Evolutionary conservation across 1,140 invertebrate species (phyloP), one percentile per base, ranked within the genome.

Genomic region (Maniola jurtina): DNA sequence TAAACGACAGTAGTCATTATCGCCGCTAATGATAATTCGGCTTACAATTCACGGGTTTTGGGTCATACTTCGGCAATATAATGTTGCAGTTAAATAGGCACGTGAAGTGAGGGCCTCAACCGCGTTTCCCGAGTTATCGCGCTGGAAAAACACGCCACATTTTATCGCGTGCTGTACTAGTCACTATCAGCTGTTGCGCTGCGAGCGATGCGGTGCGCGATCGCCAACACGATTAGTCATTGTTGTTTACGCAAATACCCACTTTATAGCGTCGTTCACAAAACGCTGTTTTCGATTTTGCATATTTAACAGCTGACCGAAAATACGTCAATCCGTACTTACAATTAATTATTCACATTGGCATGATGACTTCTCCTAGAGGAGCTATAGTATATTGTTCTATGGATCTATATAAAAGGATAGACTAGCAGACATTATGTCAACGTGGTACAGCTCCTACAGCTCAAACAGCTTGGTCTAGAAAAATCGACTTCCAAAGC

Each of bases 131-230:
- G 75, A 84, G 77, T 82, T 84, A 88, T 86, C 83, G 78, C 68
- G 65, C 73, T 81, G 79, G 83, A 86, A 89, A 86, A 88, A 87
- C 83, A 87, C 83, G 75, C 79, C 79, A 84, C 83, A 77, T 71
- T 77, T 86, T 83, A 88, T 88, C 86, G 81, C 75, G 70, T 72
- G 71, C 75, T 80, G 71, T 77, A 71, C 74, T 25, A 25, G 25
- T 79, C 82, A 75, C 87, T 87, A 88, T 90, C 88, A 85, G 83
- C 80, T 79, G 71, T 72, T 75, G 73, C 69, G 72, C 71, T 75
- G 73, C 69, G 72, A 75, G 72, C 77, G 70, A 76, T 78, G 76
- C 69, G 74, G 69, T 72, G 74, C 69, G 70, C 72, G 72, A 61
- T 75, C 79, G 75, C 71, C 70, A 75, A 73, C 75, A 77, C 77